phyloP scores from a whole-genome alignment of 2,797 vertebrate species.

The Spinibarbus caldwelli region DNA sequence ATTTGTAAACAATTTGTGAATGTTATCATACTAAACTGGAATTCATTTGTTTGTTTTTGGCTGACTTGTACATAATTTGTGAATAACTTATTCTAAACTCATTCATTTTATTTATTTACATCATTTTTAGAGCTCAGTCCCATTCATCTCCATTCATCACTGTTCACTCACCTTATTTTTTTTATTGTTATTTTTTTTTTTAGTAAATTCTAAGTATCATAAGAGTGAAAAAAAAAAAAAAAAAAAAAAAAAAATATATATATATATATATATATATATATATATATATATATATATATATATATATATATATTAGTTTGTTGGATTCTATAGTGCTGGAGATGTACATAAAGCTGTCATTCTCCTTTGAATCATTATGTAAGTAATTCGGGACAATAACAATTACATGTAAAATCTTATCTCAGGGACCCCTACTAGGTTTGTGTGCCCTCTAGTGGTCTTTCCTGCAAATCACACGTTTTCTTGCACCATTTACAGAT shows the following conservation, averaged over 20 bases:
- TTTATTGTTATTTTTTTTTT: no score
- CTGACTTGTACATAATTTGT: neutral
- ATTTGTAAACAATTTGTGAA: neutral
- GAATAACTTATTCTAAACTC: neutral
- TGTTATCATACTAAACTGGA: neutral
- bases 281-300: no score
- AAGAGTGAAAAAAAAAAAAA: neutral
- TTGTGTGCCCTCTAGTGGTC: constrained; percentile 63
- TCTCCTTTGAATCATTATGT: neutral
- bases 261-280: no score
- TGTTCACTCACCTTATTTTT: neutral
- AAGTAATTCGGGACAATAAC: neutral
- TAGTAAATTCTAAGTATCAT: neutral
- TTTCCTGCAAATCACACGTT: neutral
- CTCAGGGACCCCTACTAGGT: neutral
- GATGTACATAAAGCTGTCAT: neutral
- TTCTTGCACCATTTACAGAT: constrained; percentile 69
- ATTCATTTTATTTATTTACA: no score
- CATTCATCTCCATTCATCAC: neutral
- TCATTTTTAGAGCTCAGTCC: neutral
- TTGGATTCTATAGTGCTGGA: neutral
- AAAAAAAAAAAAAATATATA: no score
- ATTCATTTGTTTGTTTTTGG: neutral
- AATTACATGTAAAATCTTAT: neutral
- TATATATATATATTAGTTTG: neutral